Base-by-base conservation (phyloP, 2,888 invertebrate genomes). In the Sphaerophoria taeniata region DNA sequence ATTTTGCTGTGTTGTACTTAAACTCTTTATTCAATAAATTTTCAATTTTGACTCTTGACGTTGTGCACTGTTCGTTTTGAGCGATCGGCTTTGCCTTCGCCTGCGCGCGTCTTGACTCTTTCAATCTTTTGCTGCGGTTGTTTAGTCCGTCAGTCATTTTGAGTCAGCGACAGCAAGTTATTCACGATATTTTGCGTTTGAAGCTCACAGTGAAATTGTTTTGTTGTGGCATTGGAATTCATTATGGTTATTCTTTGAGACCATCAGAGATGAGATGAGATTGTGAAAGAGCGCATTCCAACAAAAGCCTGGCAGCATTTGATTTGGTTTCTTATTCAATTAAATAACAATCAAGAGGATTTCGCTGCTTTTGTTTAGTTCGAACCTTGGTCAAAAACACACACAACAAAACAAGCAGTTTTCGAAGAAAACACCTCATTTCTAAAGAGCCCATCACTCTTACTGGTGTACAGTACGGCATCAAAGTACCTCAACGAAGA, bases 1-100 rank as follows among this genome's bases (percentile, higher is more conserved):
- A 90, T 90, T 88, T 87, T 88, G 88, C 88, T 87, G 88, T 87
- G 88, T 88, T 88, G 87, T 88, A 90, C 90, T 90, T 89, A 90
- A 88, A 90, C 87, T 88, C 87, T 89, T 89, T 90, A 91, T 91
- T 91, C 90, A 91, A 90, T 91, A 91, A 90, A 91, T 90, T 90
- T 91, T 91, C 90, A 91, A 91, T 91, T 91, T 90, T 91, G 91
- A 91, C 91, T 60, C 60, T 43, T 60, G 43, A 24, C 39, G 39
- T 36, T 90, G 90, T 76, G 85, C 84, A 71, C 14, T 60, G 60
- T 39, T 12, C 39, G 60, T 43, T 81, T 85, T 85, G 85, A 85
- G 76, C 73, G 85, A 85, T 85, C 85, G 85, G 81, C 85, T 76
- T 58, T 67, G 76, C 76, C 24, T 24, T 24, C 24, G 24, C 24